A percentile compares a stretch with the other conserved stretches of the same genome.
Evolutionary conservation across 1,140 invertebrate species (phyloP).

Genomic region (Colletes gigas): DNA sequence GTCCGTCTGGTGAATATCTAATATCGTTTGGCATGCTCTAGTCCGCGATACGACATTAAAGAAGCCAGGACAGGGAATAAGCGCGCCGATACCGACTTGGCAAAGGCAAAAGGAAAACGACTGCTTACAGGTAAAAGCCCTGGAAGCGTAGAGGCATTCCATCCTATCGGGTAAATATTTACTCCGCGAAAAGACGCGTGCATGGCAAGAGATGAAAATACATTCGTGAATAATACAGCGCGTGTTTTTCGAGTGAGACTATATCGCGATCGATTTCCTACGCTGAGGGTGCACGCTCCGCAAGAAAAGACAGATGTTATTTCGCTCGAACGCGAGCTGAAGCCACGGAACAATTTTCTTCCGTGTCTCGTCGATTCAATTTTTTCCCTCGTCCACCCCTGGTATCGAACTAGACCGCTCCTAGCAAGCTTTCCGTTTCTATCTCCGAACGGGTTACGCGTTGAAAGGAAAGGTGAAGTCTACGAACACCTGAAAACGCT

Average conservation of each 20-base stretch:
- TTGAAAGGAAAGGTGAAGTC: not conserved
- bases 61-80: constrained; percentile 23
- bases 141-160: not conserved
- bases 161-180: constrained; percentile 31
- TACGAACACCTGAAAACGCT: no score
- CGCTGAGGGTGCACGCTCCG: not conserved
- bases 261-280: constrained; percentile 17
- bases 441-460: not conserved
- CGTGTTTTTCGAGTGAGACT: not conserved
- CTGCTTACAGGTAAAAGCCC: constrained; percentile 21
- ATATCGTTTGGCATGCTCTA: constrained; percentile 11
- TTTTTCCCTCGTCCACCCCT: not conserved
- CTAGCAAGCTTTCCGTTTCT: not conserved
- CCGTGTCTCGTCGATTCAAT: constrained; percentile 13
- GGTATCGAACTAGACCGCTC: not conserved
- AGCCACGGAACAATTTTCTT: not conserved
- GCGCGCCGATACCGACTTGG: constrained; percentile 10
- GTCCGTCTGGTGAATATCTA: not conserved
- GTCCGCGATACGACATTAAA: constrained; percentile 7
- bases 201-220: constrained; percentile 18
- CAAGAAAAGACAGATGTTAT: not conserved
- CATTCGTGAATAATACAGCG: constrained; percentile 19
- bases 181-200: constrained; percentile 19
- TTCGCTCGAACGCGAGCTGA: not conserved
- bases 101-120: constrained; percentile 23